Conservation (phyloP, 2,888 invertebrate species). For the Gryllus longicercus region DNA sequence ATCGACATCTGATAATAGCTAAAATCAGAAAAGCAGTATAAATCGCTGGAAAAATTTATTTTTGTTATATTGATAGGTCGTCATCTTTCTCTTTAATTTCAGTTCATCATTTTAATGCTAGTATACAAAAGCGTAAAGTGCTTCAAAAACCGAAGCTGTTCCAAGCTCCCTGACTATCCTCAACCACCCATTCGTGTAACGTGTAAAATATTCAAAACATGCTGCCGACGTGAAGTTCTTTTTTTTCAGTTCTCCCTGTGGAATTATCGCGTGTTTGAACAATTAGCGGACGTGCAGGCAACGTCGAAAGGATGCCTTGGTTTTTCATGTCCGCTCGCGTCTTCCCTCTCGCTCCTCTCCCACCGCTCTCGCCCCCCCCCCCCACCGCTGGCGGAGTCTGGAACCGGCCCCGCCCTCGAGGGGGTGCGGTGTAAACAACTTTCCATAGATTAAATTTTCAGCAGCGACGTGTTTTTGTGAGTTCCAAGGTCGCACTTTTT, state of each 20-base stretch:
- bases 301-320: not conserved
- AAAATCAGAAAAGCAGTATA: too few relatives aligned
- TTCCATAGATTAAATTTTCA: slow-evolving; percentile 17
- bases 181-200: too few relatives aligned
- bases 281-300: not conserved
- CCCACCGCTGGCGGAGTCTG: not conserved
- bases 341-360: not conserved
- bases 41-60: not conserved
- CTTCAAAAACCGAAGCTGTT: too few relatives aligned
- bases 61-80: not conserved
- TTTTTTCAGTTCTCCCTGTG: too few relatives aligned
- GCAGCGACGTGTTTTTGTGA: not conserved
- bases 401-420: not conserved
- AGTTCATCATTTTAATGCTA: not conserved
- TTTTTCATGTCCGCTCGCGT: too few relatives aligned
- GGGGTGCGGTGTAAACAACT: not conserved
- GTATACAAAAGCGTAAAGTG: too few relatives aligned
- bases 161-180: too few relatives aligned
- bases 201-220: too few relatives aligned
- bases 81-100: not conserved
- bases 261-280: not conserved
- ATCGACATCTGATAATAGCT: too few relatives aligned
- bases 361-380: not conserved
- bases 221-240: too few relatives aligned
- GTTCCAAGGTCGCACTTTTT: slow-evolving; percentile 7